Conservation (phyloP, 2,888 invertebrate species). For the Eilema sororculum region DNA sequence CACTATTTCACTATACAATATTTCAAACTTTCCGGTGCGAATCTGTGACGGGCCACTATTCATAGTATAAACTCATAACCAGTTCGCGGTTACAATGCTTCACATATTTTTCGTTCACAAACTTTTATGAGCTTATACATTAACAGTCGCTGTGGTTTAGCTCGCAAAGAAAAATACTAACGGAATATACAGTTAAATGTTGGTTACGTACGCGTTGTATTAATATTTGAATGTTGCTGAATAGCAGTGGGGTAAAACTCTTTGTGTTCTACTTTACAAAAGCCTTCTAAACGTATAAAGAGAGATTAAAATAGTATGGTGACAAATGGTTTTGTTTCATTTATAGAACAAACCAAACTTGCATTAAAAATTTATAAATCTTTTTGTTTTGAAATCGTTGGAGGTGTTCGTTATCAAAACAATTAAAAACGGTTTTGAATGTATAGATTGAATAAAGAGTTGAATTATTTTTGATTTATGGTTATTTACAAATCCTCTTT, state of each 20-base stretch:
- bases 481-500: background rate
- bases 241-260: constrained; percentile 9
- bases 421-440: background rate
- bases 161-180: constrained; percentile 11
- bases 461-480: background rate
- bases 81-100: constrained; percentile 11
- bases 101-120: constrained; percentile 15
- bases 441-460: background rate
- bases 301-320: constrained; percentile 7
- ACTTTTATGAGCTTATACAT: constrained; percentile 15
- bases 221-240: constrained; percentile 20
- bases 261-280: constrained; percentile 16
- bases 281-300: constrained; percentile 10
- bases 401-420: background rate
- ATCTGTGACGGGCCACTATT: background rate
- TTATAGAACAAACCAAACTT: background rate
- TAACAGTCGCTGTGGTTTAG: constrained; percentile 14
- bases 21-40: background rate
- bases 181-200: constrained; percentile 10
- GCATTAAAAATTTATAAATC: background rate
- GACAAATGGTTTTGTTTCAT: constrained; percentile 10
- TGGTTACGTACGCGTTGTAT: background rate
- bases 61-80: constrained; percentile 7
- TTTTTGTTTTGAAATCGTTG: background rate
- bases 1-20: background rate